A percentile compares a stretch with the other conserved stretches of the same genome.
These are phyloP conservation scores for Coluber constrictor DNA, from an alignment of 2,797 vertebrate genomes.

Conservation along the genomic window DNA sequence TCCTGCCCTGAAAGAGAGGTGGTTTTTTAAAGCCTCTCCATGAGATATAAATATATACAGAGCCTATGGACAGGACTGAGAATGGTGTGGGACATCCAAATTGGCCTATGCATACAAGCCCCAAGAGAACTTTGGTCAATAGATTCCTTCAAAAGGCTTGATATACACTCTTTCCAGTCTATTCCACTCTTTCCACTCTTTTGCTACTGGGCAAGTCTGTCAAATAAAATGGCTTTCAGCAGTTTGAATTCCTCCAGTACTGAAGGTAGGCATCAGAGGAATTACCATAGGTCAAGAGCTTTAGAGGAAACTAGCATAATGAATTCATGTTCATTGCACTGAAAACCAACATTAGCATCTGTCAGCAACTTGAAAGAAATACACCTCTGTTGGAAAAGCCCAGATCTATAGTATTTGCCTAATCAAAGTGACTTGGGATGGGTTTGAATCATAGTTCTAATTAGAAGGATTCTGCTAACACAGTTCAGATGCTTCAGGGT, in stretches of 20 bases:
- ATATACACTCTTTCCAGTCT: neutral
- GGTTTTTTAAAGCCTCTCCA: neutral
- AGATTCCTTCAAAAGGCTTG: neutral
- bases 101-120: neutral
- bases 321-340: conserved; percentile 18
- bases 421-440: conserved; percentile 4
- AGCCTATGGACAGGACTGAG: neutral
- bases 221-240: neutral
- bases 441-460: neutral
- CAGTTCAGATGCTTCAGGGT: neutral
- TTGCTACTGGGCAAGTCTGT: neutral
- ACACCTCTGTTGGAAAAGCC: conserved; percentile 1
- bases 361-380: neutral
- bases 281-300: conserved; percentile 7
- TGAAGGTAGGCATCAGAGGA: conserved; percentile 4
- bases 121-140: neutral
- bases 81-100: neutral
- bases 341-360: conserved; percentile 3
- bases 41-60: neutral
- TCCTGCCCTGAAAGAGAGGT: neutral
- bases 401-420: conserved; percentile 2
- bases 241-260: conserved; percentile 5
- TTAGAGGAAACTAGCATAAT: conserved; percentile 3
- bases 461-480: neutral
- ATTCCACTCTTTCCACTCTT: too few species aligned